Evolutionary conservation across 2,113 vertebrate genomes (phyloP).

Genomic region (Scopus umbretta): DNA sequence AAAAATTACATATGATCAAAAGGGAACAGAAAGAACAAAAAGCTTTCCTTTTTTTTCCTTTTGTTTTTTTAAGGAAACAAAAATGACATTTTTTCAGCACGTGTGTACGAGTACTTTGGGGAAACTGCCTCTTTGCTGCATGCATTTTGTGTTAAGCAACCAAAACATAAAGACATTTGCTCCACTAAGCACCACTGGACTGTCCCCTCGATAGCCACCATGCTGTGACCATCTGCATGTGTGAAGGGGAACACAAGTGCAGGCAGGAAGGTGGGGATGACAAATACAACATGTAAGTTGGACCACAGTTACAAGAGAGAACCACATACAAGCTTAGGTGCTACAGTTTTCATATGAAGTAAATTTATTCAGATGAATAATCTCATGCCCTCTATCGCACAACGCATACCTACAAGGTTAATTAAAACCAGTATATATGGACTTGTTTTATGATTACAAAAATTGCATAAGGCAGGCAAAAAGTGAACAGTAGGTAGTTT

Average conservation of each 20-base stretch:
- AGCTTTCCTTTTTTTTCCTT: background rate
- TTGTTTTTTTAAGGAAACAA: background rate
- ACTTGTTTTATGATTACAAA: background rate
- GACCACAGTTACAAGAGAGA: background rate
- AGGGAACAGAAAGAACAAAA: background rate
- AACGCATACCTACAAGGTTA: background rate
- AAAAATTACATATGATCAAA: conserved; percentile 10
- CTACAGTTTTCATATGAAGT: background rate
- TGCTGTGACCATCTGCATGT: rapidly evolving
- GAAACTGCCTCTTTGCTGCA: background rate
- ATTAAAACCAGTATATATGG: background rate
- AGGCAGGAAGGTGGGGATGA: background rate
- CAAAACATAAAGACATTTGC: background rate
- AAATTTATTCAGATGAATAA: background rate
- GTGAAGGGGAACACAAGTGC: background rate
- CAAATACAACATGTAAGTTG: background rate
- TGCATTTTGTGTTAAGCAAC: background rate
- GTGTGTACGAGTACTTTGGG: rapidly evolving
- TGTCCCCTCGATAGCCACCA: background rate
- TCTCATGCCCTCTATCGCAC: background rate
- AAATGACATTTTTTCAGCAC: background rate
- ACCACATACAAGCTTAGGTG: background rate
- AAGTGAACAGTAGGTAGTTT: background rate
- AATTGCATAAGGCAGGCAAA: background rate
- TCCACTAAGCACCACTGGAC: background rate